Evolutionary conservation across 2,797 vertebrate genomes (phyloP).

Genomic region (Emydoidea blandingii): DNA sequence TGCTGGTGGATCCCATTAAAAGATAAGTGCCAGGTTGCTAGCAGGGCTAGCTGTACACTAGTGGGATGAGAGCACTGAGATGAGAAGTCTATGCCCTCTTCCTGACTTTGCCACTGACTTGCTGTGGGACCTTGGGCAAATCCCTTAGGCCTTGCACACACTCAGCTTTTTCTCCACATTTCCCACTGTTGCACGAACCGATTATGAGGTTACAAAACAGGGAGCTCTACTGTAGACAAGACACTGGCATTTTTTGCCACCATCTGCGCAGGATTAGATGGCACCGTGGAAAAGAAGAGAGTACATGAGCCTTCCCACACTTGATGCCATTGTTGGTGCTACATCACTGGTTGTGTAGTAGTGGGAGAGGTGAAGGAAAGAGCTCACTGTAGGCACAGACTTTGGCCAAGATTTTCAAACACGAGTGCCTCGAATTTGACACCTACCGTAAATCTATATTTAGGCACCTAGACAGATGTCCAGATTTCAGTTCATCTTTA

Average conservation of each 20-base stretch:
- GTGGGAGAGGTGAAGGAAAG: background rate
- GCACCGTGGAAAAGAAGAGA: background rate
- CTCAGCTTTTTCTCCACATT: background rate
- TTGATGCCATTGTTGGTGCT: rapidly evolving
- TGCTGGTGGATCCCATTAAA: background rate
- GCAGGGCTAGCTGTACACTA: background rate
- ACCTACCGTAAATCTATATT: background rate
- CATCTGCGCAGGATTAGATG: background rate
- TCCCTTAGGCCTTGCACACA: background rate
- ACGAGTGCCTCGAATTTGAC: rapidly evolving
- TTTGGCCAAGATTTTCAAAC: rapidly evolving
- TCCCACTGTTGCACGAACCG: background rate
- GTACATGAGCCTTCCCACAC: rapidly evolving
- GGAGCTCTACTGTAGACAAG: background rate
- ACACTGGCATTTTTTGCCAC: background rate
- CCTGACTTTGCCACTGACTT: background rate
- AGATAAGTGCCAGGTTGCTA: background rate
- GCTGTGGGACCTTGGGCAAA: background rate
- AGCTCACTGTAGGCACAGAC: background rate
- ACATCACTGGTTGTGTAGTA: background rate
- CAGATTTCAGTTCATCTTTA: background rate
- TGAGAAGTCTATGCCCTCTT: background rate
- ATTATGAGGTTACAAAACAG: background rate
- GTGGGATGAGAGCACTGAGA: background rate
- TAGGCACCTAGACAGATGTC: background rate